Evolutionary conservation across 2,113 vertebrate genomes (phyloP), one percentile per base, ranked within the genome.

Genomic region (Haemorhous mexicanus): DNA sequence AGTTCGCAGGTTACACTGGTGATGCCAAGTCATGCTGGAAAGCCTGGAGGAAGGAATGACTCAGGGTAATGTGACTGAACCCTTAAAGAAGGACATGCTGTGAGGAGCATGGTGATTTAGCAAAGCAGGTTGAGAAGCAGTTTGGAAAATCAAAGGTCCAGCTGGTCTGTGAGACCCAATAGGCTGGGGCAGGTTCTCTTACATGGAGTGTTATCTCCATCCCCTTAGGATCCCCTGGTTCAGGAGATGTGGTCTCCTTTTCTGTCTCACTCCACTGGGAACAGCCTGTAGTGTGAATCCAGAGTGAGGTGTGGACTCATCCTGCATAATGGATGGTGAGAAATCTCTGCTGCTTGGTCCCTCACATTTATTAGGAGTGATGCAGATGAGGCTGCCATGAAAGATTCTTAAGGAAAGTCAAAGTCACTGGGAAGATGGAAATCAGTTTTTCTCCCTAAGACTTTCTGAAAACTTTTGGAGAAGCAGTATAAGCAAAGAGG

Each of bases 381-480:
- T 80, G 43, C 44, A 61, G 72, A 6, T 75, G 44, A 16, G 26
- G n/a, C 56, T 52, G 37, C 35, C 30, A 6, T 58, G 37, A 62
- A 72, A 58, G 86, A 41, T 7, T 32, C 73, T 85, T 85, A 56
- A 79, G 43, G 43, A 81, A 26, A 68, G 35, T 52, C 16, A 81
- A 30, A 68, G 35, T 53, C 17, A 37, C 64, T 58, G 41, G 32
- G 37, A 91, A 73, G 47, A 26, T 49, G 22, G 44, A 69, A 82
- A 53, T 80, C 6, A 43, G 17, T 78, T 87, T 47, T 62, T 50
- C 41, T 69, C 32, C 13, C 3, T 58, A 66, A 62, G 63, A 73
- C 67, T 79, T 76, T 19, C 67, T 88, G 83, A 80, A 76, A 86
- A 44, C 37, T 83, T 92, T 61, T 61, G 55, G 55, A 77, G 87